These are phyloP conservation scores for Varecia variegata DNA, from an alignment of 2,797 vertebrate species.

Conservation along the genomic window DNA sequence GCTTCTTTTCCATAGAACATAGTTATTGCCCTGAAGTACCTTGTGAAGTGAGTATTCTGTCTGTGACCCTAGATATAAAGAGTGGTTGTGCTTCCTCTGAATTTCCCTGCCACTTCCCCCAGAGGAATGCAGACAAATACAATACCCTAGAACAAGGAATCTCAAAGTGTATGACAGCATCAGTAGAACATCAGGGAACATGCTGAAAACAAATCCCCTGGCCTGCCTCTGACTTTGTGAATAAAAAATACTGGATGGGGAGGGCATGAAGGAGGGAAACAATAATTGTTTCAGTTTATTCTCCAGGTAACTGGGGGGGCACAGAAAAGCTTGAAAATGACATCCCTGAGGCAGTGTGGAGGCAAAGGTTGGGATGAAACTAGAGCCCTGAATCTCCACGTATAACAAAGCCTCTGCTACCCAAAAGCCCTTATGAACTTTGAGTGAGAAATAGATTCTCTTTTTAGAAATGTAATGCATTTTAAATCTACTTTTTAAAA, in stretches of 20 bases:
- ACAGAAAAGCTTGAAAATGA: not conserved
- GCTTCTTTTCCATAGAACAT: not conserved
- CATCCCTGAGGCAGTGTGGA: not conserved
- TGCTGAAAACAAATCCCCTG: not conserved
- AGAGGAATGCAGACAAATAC: not conserved
- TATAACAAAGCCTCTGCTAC: not conserved
- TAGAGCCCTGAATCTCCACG: not conserved
- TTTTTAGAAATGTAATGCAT: not conserved
- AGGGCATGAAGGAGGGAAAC: not conserved
- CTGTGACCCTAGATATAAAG: not conserved
- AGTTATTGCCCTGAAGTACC: not conserved
- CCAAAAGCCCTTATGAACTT: not conserved
- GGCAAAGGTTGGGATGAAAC: not conserved
- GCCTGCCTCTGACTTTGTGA: not conserved
- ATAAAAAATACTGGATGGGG: not conserved
- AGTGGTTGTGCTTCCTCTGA: not conserved
- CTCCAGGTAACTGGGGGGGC: not conserved
- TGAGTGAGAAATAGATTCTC: not conserved
- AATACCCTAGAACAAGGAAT: not conserved
- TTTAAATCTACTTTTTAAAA: not conserved
- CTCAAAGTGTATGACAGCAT: not conserved
- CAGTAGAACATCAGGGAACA: not conserved
- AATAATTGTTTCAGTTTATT: not conserved
- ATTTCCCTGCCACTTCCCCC: not conserved
- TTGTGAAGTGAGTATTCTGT: no score